Evolutionary conservation across 1,140 invertebrate genomes (phyloP).

Genomic region (Cardiocondyla obscurior): DNA sequence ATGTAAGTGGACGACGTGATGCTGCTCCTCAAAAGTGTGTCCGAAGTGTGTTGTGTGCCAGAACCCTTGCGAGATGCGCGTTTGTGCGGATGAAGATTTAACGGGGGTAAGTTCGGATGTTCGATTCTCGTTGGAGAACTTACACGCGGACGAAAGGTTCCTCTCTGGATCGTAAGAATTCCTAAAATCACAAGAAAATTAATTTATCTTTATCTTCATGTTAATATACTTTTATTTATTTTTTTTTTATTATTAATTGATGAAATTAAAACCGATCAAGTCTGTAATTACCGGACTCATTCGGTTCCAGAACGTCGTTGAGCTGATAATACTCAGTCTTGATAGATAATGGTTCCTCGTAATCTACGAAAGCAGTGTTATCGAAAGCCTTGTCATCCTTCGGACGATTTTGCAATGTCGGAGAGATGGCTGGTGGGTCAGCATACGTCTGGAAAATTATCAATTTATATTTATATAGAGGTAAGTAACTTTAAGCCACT

Average conservation of each 20-base stretch:
- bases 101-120: constrained; percentile 90
- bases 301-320: constrained; percentile 84
- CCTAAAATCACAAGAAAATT: constrained; percentile 60
- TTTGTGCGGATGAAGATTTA: constrained; percentile 88
- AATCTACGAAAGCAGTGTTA: constrained; percentile 90
- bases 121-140: constrained; percentile 92
- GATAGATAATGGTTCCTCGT: constrained; percentile 88
- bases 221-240: too few species aligned
- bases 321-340: constrained; percentile 89
- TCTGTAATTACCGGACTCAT: constrained; percentile 76
- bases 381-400: constrained; percentile 85
- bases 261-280: too few species aligned
- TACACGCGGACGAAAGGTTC: constrained; percentile 85
- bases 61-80: constrained; percentile 84
- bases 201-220: too few species aligned
- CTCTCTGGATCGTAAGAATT: constrained; percentile 71
- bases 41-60: constrained; percentile 85
- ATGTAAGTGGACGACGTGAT: constrained; percentile 78
- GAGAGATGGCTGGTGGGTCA: constrained; percentile 76
- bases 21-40: constrained; percentile 82
- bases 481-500: not conserved
- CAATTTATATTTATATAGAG: constrained; percentile 2
- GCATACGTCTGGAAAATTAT: constrained; percentile 77
- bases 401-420: constrained; percentile 71
- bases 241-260: too few species aligned